These are phyloP conservation scores for Elaphurus davidianus DNA, from an alignment of 2,113 vertebrate genomes.

Conservation along the genomic window DNA sequence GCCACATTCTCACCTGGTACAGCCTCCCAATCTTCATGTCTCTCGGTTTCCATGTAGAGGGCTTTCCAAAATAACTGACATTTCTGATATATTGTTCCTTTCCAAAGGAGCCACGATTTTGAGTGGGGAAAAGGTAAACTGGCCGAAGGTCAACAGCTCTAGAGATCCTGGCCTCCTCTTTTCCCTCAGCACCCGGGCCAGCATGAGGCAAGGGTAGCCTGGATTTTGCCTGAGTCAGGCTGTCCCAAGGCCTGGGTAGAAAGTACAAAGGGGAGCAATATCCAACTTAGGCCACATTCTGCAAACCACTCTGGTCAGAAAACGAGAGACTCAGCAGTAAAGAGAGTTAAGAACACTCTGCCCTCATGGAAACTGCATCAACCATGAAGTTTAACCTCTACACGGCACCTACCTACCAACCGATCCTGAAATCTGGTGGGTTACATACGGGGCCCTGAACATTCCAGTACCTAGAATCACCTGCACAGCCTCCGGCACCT, in stretches of 20 bases:
- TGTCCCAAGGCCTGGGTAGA: background rate
- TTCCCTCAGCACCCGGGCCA: background rate
- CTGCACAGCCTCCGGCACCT: background rate
- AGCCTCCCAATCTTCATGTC: background rate
- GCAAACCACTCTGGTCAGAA: background rate
- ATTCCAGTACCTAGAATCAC: background rate
- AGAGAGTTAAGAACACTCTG: background rate
- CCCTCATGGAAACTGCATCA: background rate
- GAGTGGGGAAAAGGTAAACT: background rate
- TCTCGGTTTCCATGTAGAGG: background rate
- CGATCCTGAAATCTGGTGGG: background rate
- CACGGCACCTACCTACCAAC: background rate
- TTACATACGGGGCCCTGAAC: background rate
- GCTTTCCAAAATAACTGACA: background rate
- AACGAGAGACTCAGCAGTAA: background rate
- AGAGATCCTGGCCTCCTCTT: background rate
- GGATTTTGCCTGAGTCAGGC: background rate
- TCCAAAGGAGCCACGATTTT: background rate
- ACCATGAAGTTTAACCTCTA: background rate
- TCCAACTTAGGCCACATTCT: background rate
- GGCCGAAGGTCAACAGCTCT: background rate
- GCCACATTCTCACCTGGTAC: background rate
- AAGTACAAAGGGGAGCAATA: background rate
- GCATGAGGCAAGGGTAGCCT: background rate
- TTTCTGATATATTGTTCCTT: background rate